phyloP scores from a whole-genome alignment of 92 coral and sea anemone genomes.

The Paramuricea clavata region DNA sequence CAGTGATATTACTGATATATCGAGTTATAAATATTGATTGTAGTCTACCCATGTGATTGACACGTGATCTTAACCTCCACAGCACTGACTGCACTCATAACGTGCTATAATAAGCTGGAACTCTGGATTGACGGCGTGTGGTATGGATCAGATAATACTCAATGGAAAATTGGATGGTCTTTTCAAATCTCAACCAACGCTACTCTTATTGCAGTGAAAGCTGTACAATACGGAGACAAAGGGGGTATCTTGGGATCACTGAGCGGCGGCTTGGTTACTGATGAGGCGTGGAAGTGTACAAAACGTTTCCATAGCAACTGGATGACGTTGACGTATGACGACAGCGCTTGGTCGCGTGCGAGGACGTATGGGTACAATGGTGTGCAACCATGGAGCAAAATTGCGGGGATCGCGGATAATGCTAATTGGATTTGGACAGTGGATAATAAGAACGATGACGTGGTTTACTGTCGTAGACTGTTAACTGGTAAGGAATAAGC shows the following conservation, averaged over 20 bases:
- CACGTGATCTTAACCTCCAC: constrained; percentile 45
- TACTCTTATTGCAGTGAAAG: not conserved
- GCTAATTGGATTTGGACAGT: constrained; percentile 80
- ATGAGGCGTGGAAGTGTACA: constrained; percentile 71
- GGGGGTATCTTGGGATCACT: constrained; percentile 77
- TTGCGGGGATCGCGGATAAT: constrained; percentile 46
- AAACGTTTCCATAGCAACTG: constrained; percentile 55
- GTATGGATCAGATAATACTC: constrained; percentile 20
- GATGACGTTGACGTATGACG: constrained; percentile 71
- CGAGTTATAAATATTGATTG: not conserved
- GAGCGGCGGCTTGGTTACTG: constrained; percentile 74
- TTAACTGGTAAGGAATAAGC: not conserved
- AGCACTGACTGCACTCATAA: constrained; percentile 61
- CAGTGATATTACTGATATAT: no score
- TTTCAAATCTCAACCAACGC: constrained; percentile 22
- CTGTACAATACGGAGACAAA: not conserved
- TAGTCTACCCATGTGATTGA: not conserved
- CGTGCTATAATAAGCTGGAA: constrained; percentile 65
- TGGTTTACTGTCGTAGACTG: constrained; percentile 70
- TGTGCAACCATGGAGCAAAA: constrained; percentile 65
- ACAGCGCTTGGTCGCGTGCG: constrained; percentile 71
- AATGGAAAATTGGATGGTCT: constrained; percentile 10
- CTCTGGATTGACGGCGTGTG: constrained; percentile 77
- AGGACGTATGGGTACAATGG: constrained; percentile 46
- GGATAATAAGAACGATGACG: constrained; percentile 50